Conservation (phyloP, 2,113 vertebrate species). For the Genyomyrus donnyi region DNA sequence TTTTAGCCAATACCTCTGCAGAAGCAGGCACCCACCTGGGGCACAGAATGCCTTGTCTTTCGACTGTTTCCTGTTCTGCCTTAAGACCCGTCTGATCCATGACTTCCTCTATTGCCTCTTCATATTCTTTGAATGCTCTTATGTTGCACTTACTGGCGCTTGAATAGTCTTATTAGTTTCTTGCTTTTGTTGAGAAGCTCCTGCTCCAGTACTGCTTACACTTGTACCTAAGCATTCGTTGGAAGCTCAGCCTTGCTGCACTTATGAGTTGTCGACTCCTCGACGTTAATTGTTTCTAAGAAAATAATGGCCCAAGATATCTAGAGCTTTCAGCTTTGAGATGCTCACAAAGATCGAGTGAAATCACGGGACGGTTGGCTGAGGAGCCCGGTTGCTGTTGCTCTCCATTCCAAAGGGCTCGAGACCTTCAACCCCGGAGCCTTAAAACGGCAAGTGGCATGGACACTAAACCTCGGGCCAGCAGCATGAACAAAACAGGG, state of each 20-base stretch:
- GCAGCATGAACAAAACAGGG: constrained; percentile 24
- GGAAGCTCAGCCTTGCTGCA: neutral
- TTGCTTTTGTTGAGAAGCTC: neutral
- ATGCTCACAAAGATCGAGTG: neutral
- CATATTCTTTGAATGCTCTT: neutral
- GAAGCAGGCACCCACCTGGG: neutral
- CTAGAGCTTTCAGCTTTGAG: neutral
- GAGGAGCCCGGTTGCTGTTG: neutral
- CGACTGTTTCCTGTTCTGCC: neutral
- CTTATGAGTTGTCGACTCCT: neutral
- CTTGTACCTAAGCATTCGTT: neutral
- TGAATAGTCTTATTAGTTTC: neutral
- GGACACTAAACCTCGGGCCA: neutral
- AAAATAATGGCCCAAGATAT: neutral
- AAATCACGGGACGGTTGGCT: neutral
- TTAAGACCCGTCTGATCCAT: neutral
- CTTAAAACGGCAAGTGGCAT: neutral
- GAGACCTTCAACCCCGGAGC: neutral
- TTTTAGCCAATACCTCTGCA: neutral
- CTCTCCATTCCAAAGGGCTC: neutral
- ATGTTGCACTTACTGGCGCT: neutral
- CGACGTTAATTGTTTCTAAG: neutral
- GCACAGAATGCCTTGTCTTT: neutral
- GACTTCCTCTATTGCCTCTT: neutral
- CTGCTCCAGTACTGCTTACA: neutral